Conservation (phyloP, 2,888 invertebrate genomes). For the Teleiodes luculella region DNA sequence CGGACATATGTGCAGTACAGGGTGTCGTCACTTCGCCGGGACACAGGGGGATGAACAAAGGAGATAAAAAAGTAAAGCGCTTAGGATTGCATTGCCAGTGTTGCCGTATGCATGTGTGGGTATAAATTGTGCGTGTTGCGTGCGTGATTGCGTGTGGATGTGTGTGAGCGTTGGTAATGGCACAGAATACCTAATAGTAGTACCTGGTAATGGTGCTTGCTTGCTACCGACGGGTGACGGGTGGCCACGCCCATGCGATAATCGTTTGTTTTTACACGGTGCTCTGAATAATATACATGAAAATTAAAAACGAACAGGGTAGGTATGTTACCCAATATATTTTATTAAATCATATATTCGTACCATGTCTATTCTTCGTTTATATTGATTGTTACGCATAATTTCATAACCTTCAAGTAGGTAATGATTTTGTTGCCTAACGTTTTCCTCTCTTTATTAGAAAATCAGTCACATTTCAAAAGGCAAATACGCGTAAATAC, state of each 20-base stretch:
- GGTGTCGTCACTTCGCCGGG: conserved; percentile 41
- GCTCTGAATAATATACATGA: conserved; percentile 21
- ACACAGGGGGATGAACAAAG: conserved; percentile 52
- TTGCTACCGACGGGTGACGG: conserved; percentile 55
- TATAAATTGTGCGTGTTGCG: conserved; percentile 37
- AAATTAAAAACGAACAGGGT: neutral
- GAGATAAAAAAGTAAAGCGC: conserved; percentile 71
- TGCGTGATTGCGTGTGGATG: conserved; percentile 24
- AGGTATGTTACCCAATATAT: too few relatives aligned
- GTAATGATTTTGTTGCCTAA: too few relatives aligned
- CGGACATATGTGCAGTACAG: conserved; percentile 30
- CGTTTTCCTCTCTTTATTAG: too few relatives aligned
- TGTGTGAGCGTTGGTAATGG: conserved; percentile 49
- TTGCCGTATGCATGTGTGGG: conserved; percentile 30
- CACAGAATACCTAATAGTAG: too few relatives aligned
- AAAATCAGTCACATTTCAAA: neutral
- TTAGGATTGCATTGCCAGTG: conserved; percentile 63
- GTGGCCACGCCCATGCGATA: conserved; percentile 63
- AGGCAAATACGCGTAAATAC: neutral
- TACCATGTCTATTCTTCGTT: too few relatives aligned
- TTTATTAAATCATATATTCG: too few relatives aligned
- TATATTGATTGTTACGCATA: neutral
- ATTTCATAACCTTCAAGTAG: too few relatives aligned
- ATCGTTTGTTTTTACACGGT: conserved; percentile 55
- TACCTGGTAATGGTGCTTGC: too few relatives aligned